These are phyloP conservation scores for Eilema sororculum DNA, from an alignment of 2,888 invertebrate genomes.

Conservation along the genomic window DNA sequence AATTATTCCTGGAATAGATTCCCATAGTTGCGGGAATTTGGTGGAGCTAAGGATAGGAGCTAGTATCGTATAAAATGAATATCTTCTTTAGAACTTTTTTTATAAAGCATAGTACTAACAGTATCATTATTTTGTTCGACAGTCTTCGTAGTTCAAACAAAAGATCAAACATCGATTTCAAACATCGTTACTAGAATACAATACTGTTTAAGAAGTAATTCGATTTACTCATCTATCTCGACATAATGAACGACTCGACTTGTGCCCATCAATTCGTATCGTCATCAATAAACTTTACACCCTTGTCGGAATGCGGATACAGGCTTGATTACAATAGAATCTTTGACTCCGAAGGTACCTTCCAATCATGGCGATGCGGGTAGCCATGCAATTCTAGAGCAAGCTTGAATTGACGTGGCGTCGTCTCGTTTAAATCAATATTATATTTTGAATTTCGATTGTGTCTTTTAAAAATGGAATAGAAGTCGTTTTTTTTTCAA, in stretches of 20 bases:
- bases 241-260: not conserved
- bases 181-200: slow-evolving; percentile 25
- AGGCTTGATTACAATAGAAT: slow-evolving; percentile 10
- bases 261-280: slow-evolving; percentile 18
- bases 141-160: slow-evolving; percentile 11
- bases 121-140: too few species aligned
- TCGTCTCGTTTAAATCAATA: not conserved
- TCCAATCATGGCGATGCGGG: slow-evolving; percentile 7
- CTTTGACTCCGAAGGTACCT: not conserved
- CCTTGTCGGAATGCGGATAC: slow-evolving; percentile 14
- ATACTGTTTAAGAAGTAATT: slow-evolving; percentile 8
- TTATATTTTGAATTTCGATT: not conserved
- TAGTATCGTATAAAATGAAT: too few species aligned
- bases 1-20: too few species aligned
- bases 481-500: not conserved
- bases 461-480: not conserved
- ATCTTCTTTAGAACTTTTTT: too few species aligned
- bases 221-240: not conserved
- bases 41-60: too few species aligned
- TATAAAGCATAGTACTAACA: too few species aligned
- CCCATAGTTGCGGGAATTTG: too few species aligned
- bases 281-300: slow-evolving; percentile 16
- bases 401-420: slow-evolving; percentile 2
- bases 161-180: slow-evolving; percentile 51
- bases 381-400: slow-evolving; percentile 2